Conservation (phyloP, 2,113 vertebrate genomes). For the Sylvia atricapilla region DNA sequence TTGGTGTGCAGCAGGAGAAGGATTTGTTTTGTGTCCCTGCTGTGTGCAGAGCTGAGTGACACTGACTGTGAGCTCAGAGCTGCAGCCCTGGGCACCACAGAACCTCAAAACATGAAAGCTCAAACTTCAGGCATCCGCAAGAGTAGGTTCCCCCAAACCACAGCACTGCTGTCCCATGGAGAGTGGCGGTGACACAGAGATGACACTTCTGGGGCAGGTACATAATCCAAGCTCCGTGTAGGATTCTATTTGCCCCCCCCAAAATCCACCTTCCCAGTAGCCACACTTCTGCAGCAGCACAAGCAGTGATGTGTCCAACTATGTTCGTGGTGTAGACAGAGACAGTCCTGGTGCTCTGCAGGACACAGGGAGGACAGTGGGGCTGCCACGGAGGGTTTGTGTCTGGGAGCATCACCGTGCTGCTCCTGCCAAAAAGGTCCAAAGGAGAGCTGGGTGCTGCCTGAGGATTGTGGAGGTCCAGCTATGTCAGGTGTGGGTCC, state of each 20-base stretch:
- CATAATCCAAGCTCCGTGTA: accelerated
- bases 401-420: neutral
- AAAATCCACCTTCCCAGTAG: neutral
- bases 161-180: neutral
- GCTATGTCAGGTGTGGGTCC: neutral
- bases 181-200: neutral
- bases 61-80: neutral
- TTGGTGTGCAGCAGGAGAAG: neutral
- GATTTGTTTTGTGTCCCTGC: neutral
- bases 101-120: neutral
- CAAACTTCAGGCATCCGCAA: neutral
- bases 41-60: too few species aligned
- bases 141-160: neutral
- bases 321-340: accelerated
- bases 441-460: neutral
- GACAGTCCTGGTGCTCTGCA: neutral
- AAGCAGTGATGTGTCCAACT: neutral
- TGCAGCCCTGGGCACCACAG: neutral
- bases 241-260: neutral
- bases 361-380: neutral
- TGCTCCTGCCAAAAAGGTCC: neutral
- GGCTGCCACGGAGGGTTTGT: neutral
- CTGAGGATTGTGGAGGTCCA: neutral
- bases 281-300: neutral
- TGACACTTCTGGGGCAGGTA: neutral